Evolutionary conservation across 2,888 invertebrate genomes (phyloP).

Genomic region (Drosophila macrospina): DNA sequence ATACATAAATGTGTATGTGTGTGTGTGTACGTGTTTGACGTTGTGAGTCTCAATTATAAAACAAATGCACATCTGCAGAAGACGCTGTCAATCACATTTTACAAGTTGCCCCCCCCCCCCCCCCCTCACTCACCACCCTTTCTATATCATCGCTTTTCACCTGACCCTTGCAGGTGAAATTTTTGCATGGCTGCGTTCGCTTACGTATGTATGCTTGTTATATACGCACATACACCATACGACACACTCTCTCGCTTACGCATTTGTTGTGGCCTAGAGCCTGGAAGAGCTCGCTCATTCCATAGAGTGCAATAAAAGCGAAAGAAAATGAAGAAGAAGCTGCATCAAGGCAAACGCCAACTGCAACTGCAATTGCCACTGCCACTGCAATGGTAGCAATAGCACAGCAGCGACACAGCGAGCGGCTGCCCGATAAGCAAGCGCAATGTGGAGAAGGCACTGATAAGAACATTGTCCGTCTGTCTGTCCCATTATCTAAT

Average conservation of each 20-base stretch:
- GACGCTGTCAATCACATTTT: constrained; percentile 3
- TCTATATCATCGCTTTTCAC: too few relatives aligned
- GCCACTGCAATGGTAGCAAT: neutral
- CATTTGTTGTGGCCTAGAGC: constrained; percentile 13
- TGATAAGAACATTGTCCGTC: constrained; percentile 29
- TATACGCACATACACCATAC: neutral
- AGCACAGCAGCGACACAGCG: neutral
- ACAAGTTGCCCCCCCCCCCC: too few relatives aligned
- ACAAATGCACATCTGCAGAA: constrained; percentile 19
- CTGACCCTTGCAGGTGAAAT: constrained; percentile 11
- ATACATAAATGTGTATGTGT: constrained; percentile 3
- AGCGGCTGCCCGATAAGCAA: constrained; percentile 10
- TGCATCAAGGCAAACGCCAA: too few relatives aligned
- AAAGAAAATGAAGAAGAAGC: neutral
- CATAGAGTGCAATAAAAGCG: neutral
- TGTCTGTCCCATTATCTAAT: constrained; percentile 53
- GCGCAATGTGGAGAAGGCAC: neutral
- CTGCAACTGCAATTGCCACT: constrained; percentile 25
- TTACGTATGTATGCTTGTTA: neutral
- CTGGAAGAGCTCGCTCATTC: constrained; percentile 8
- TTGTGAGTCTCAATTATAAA: constrained; percentile 2
- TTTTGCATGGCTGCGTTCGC: constrained; percentile 14
- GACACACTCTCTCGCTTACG: neutral
- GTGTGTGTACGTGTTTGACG: neutral
- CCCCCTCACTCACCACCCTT: neutral